Conservation (phyloP, 1,140 invertebrate species). For the Panagrolaimus sp. region DNA sequence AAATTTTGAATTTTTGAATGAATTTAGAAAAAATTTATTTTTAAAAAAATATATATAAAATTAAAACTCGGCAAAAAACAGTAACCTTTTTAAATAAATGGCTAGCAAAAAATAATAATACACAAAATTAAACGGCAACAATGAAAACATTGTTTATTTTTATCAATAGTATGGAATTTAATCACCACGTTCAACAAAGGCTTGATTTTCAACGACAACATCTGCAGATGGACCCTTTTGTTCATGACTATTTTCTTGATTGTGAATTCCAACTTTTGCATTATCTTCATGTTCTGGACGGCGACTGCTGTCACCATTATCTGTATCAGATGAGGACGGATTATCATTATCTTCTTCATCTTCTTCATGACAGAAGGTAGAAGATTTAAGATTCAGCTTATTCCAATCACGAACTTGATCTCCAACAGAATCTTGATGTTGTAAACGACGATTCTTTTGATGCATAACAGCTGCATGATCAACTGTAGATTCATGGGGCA, state of each 20-base stretch:
- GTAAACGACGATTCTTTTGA: not conserved
- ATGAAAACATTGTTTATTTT: too few species aligned
- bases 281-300: slow-evolving; percentile 27
- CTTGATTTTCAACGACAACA: slow-evolving; percentile 29
- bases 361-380: slow-evolving; percentile 37
- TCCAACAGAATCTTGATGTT: not conserved
- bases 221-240: not conserved
- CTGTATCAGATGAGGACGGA: slow-evolving; percentile 26
- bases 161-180: slow-evolving; percentile 6
- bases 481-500: slow-evolving; percentile 86
- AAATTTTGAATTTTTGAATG: too few species aligned
- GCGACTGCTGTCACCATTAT: slow-evolving; percentile 11
- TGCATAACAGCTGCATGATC: slow-evolving; percentile 11
- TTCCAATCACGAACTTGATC: slow-evolving; percentile 39
- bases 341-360: slow-evolving; percentile 38
- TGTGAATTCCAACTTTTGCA: slow-evolving; percentile 60
- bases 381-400: slow-evolving; percentile 31
- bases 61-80: too few species aligned
- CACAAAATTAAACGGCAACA: too few species aligned
- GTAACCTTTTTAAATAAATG: too few species aligned
- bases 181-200: slow-evolving; percentile 21
- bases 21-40: too few species aligned
- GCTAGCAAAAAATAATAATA: too few species aligned
- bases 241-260: slow-evolving; percentile 71
- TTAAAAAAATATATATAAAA: too few species aligned